These are phyloP conservation scores for Temnopleurus reevesii DNA, from an alignment of 53 echinoderm and acorn worm genomes.

Conservation along the genomic window DNA sequence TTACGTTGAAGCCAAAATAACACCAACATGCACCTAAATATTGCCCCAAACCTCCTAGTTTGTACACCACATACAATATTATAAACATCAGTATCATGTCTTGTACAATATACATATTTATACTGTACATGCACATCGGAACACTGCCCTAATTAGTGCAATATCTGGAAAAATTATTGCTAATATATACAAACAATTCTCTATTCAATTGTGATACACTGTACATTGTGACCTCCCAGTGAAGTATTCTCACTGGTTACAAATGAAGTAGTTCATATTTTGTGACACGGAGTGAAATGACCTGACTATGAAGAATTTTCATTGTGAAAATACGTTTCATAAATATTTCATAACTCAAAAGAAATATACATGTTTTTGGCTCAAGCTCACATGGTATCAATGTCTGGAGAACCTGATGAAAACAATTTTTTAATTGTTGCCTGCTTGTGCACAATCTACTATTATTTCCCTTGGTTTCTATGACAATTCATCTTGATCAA, in stretches of 20 bases:
- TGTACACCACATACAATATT: neutral
- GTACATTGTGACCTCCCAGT: neutral
- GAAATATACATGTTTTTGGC: no score
- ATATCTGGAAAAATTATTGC: neutral
- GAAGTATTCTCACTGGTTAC: neutral
- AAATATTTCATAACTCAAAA: no score
- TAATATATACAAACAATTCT: conserved; percentile 29
- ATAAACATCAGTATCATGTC: neutral
- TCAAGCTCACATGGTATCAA: no score
- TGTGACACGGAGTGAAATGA: neutral
- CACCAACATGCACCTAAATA: neutral
- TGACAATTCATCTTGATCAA: no score
- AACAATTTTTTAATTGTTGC: no score
- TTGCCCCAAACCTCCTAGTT: neutral
- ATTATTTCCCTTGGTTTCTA: no score
- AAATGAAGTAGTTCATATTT: no score
- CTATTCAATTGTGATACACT: neutral
- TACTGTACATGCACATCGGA: neutral
- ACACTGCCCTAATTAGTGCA: neutral
- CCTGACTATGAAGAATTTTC: neutral
- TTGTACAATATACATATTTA: conserved; percentile 22
- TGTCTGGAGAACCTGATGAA: no score
- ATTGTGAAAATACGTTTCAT: neutral
- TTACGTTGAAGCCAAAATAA: neutral
- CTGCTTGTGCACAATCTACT: no score